These are phyloP conservation scores for Thamnophis elegans DNA, from an alignment of 2,797 vertebrate genomes.

Conservation along the genomic window DNA sequence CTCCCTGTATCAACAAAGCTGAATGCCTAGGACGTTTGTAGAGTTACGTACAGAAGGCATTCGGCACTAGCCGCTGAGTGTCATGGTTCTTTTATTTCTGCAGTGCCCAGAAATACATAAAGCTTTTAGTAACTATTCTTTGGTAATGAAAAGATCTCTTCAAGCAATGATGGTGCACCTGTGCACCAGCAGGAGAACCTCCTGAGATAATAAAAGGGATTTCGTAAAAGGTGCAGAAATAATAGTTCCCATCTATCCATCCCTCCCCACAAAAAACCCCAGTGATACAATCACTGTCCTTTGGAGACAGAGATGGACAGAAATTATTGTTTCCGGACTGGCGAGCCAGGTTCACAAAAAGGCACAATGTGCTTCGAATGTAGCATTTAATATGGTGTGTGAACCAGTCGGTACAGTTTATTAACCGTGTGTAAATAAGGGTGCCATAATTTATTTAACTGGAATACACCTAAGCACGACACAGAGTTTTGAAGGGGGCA, in stretches of 20 bases:
- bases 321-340: neutral
- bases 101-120: neutral
- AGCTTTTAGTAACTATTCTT: neutral
- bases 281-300: neutral
- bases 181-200: neutral
- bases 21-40: neutral
- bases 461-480: neutral
- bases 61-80: neutral
- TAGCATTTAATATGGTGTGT: neutral
- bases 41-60: neutral
- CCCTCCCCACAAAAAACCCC: neutral
- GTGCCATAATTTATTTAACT: neutral
- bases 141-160: neutral
- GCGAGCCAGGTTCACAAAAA: neutral
- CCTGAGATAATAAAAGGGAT: neutral
- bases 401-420: neutral
- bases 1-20: constrained; percentile 10
- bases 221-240: neutral
- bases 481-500: neutral
- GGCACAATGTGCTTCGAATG: neutral
- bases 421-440: neutral
- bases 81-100: neutral
- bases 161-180: neutral
- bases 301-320: neutral
- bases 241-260: neutral